Evolutionary conservation across 2,113 vertebrate genomes (phyloP).

Genomic region (Cercocebus atys): DNA sequence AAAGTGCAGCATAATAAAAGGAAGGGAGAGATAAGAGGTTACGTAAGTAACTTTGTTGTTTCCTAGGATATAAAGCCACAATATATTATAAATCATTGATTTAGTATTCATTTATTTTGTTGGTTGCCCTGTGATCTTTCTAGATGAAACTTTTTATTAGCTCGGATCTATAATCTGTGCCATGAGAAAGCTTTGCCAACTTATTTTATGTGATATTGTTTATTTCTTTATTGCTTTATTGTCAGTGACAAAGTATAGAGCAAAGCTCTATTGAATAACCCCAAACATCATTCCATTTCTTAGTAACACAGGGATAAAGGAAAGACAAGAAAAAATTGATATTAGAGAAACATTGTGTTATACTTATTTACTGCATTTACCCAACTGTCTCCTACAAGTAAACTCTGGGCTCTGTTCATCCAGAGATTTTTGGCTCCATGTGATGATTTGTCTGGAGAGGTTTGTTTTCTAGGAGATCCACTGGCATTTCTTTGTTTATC

Average conservation of each 20-base stretch:
- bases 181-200: constrained; percentile 39
- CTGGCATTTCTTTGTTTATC: neutral
- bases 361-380: neutral
- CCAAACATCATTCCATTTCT: neutral
- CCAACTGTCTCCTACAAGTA: neutral
- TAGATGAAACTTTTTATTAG: constrained; percentile 43
- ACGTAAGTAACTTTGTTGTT: neutral
- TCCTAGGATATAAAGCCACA: neutral
- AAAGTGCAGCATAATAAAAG: constrained; percentile 44
- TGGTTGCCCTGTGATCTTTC: neutral
- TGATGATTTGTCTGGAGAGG: neutral
- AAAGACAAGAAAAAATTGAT: neutral
- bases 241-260: neutral
- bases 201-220: constrained; percentile 51
- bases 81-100: neutral
- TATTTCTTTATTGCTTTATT: constrained; percentile 62
- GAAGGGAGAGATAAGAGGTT: constrained; percentile 8
- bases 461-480: neutral
- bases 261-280: neutral
- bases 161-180: constrained; percentile 41
- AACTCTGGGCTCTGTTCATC: neutral
- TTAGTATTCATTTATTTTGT: constrained; percentile 51
- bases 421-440: neutral
- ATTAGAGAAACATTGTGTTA: neutral
- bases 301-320: neutral